Conservation (phyloP, 2,797 vertebrate genomes). For the Botia kubotai region DNA sequence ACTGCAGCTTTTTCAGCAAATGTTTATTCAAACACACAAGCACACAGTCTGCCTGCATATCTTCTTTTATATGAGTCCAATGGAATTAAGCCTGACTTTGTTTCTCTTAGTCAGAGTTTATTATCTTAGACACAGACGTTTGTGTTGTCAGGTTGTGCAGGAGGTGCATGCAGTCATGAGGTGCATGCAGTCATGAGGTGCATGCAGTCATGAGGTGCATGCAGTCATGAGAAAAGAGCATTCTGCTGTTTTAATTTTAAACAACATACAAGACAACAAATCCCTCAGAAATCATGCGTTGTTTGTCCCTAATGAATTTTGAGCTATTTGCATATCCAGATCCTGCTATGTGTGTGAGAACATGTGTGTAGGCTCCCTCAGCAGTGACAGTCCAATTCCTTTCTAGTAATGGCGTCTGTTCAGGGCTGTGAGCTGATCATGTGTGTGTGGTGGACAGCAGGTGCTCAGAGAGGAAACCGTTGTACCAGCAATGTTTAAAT, state of each 20-base stretch:
- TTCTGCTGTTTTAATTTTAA: not conserved
- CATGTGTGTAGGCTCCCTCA: not conserved
- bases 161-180: too few relatives aligned
- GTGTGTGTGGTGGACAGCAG: conserved; percentile 9
- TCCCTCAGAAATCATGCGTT: too few relatives aligned
- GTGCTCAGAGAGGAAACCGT: not conserved
- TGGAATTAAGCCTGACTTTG: not conserved
- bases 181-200: too few relatives aligned
- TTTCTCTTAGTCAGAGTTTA: not conserved
- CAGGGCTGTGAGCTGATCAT: not conserved
- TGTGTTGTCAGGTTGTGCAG: too few relatives aligned
- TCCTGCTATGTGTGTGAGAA: not conserved
- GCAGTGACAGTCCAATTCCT: not conserved
- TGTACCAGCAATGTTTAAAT: conserved; percentile 5
- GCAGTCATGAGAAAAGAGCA: not conserved
- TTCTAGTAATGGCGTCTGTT: not conserved
- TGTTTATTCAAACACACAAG: not conserved
- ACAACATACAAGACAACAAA: not conserved
- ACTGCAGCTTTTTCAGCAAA: conserved; percentile 2
- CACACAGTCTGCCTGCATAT: not conserved
- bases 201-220: too few relatives aligned
- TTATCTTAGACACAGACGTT: too few relatives aligned
- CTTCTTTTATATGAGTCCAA: not conserved
- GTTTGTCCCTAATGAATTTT: conserved; percentile 11
- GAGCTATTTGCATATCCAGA: conserved; percentile 8